Evolutionary conservation across 1,140 invertebrate species (phyloP).

Genomic region (Drosophila ercepeae): DNA sequence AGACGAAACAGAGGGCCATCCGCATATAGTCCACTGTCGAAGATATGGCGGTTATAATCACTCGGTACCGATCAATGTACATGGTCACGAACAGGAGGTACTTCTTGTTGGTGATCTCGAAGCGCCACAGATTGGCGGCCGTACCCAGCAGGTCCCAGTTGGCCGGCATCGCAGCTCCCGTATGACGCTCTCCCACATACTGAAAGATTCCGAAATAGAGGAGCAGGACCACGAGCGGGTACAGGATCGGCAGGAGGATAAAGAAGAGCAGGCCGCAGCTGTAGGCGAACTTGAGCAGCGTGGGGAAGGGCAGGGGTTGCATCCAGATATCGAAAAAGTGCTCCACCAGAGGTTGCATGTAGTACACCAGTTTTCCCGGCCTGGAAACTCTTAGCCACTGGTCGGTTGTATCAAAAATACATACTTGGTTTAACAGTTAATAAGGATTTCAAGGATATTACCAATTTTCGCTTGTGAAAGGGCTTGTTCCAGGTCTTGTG

Average conservation of each 20-base stretch:
- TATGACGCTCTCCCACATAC: conserved; percentile 47
- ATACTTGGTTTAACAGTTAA: too few species aligned
- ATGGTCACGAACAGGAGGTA: conserved; percentile 57
- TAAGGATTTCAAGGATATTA: conserved; percentile 1
- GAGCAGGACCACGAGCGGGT: conserved; percentile 37
- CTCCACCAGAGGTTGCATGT: conserved; percentile 63
- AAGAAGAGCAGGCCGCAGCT: conserved; percentile 53
- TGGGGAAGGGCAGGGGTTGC: conserved; percentile 67
- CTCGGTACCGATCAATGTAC: conserved; percentile 65
- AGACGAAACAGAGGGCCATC: conserved; percentile 57
- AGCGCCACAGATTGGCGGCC: conserved; percentile 29
- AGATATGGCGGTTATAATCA: conserved; percentile 62
- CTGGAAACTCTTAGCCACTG: conserved; percentile 49
- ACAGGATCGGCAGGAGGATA: conserved; percentile 56
- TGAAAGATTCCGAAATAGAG: conserved; percentile 58
- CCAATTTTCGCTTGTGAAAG: conserved; percentile 64
- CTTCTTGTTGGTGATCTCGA: conserved; percentile 58
- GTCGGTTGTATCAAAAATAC: background rate
- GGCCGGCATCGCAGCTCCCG: background rate
- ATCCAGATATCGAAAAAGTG: conserved; percentile 59
- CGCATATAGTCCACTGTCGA: conserved; percentile 67
- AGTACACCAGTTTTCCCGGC: conserved; percentile 54
- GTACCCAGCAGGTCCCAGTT: conserved; percentile 44
- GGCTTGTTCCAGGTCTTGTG: conserved; percentile 64
- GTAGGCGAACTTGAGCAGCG: conserved; percentile 53